Conservation (phyloP, 2,888 invertebrate species). For the Odontothrips loti region DNA sequence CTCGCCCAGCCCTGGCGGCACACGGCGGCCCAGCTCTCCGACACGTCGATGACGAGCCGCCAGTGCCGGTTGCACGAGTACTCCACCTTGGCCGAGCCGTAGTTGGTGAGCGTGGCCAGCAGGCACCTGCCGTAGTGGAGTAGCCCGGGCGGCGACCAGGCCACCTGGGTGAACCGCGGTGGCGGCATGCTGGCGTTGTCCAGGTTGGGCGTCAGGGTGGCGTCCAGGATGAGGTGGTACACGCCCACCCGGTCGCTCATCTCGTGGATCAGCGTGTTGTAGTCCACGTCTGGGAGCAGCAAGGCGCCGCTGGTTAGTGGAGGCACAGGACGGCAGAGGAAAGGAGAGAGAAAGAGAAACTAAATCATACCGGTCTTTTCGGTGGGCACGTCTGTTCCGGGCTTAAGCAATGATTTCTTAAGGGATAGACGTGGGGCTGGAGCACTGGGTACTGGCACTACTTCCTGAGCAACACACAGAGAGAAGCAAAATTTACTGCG, state of each 20-base stretch:
- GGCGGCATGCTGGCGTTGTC: constrained; percentile 28
- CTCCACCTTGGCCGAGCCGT: constrained; percentile 35
- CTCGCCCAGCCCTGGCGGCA: constrained; percentile 34
- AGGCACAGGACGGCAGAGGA: too few species aligned
- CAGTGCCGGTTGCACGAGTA: constrained; percentile 28
- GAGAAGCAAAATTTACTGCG: background rate
- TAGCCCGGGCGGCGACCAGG: constrained; percentile 36
- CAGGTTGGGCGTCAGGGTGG: constrained; percentile 35
- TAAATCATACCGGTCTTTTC: constrained; percentile 13
- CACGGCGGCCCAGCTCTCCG: constrained; percentile 35
- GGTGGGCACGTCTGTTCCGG: background rate
- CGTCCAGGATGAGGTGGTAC: constrained; percentile 36
- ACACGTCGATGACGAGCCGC: constrained; percentile 32
- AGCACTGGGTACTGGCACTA: background rate
- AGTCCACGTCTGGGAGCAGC: constrained; percentile 34
- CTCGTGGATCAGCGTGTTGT: constrained; percentile 35
- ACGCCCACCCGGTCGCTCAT: constrained; percentile 34
- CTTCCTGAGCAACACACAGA: background rate
- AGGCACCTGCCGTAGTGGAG: constrained; percentile 36
- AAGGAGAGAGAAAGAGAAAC: background rate
- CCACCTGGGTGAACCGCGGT: constrained; percentile 34
- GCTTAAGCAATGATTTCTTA: background rate
- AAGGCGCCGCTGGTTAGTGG: constrained; percentile 7
- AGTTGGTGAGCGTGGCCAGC: constrained; percentile 36
- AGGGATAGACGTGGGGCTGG: background rate